Evolutionary conservation across 1,140 invertebrate genomes (phyloP), one percentile per base, ranked within the genome.

Genomic region (Zaprionus lachaisei): DNA sequence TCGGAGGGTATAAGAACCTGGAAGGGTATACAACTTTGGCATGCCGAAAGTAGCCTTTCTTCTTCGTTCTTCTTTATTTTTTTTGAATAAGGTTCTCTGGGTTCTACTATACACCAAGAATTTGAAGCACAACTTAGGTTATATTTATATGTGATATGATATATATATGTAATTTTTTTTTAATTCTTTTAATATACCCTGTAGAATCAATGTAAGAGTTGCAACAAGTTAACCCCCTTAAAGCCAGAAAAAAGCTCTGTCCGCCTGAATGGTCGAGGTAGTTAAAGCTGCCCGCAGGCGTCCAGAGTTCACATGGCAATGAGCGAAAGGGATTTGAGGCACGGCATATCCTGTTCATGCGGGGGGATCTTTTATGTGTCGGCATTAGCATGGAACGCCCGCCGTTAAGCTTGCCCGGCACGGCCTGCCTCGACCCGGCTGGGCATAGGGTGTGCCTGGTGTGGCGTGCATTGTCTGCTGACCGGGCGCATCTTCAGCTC

Each of bases 281-380:
- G 67, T 71, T 71, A 58, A 64, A 54, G 60, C 72, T 75, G 67
- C 34, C 28, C 31, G 67, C 72, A 64, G 77, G 83, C 57, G 84
- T 80, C 81, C 84, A 78, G 31, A 72, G 84, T 76, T 87, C 77
- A 61, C 78, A 87, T 87, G 83, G 81, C 83, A 87, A 89, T 87
- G 58, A 11, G 26, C 41, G 44, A 37, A 71, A 63, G 65, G 84
- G 81, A 87, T 80, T 89, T 78, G 54, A 71, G 72, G 67, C 41
- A 31, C 41, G 24, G 60, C 14, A 7, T 14, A 63, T 75, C 60
- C 72, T 64, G 72, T 11, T 55, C 4, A 11, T 26, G 4, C 47
- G 47, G 47, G 20, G 20, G 62, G 26, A 55, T 58, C 37, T 54
- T 83, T 56, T 80, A 83, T 80, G 83, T 87, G 84, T 47, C 7